Evolutionary conservation across 2,113 vertebrate species (phyloP), one percentile per base, ranked within the genome.

Genomic region (Rhizomys pruinosus): DNA sequence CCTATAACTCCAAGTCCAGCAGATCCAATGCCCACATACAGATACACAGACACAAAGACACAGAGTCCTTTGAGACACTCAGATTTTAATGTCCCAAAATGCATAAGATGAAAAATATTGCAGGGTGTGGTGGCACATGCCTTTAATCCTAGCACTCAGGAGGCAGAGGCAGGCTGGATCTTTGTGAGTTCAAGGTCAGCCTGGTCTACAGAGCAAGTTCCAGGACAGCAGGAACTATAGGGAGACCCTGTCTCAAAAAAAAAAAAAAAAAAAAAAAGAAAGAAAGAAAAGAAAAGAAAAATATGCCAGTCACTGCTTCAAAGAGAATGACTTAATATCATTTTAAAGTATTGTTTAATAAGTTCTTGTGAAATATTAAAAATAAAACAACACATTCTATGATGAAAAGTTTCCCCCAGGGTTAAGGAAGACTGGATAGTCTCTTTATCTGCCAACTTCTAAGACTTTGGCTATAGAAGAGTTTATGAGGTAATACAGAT

Each of bases 321-420:
- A 92, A 84, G n/a, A 87, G 16, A 89, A 7, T 5, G 82, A 73
- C 2, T 39, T 81, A 3, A 37, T 68, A 55, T n/a, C 17, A 69
- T 59, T 84, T 96, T 57, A 84, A 91, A 91, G 19, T 68, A 22
- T 59, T 81, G 44, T 72, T 88, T 6, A 34, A 82, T 78, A 76
- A 17, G 19, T 74, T 92, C 7, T 74, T 74, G 13, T 93, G 34
- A 78, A 89, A 84, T 81, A 0, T 78, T 87, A n/a, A 87, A 94
- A 87, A 71, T 63, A 44, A 85, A 80, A 42, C 7, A 66, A 68
- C 1, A 64, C 5, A 93, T 73, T 76, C 25, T 79, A 5, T 12
- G 47, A 11, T 17, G 5, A 25, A 7, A 91, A 68, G 61, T 13
- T 59, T 39, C n/a, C 71, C 68, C 20, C 29, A 84, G 13, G 47